A percentile compares a stretch with the other conserved stretches of the same genome.
These are phyloP conservation scores for Cephus cinctus DNA, from an alignment of 1,140 invertebrate species.

Conservation along the genomic window DNA sequence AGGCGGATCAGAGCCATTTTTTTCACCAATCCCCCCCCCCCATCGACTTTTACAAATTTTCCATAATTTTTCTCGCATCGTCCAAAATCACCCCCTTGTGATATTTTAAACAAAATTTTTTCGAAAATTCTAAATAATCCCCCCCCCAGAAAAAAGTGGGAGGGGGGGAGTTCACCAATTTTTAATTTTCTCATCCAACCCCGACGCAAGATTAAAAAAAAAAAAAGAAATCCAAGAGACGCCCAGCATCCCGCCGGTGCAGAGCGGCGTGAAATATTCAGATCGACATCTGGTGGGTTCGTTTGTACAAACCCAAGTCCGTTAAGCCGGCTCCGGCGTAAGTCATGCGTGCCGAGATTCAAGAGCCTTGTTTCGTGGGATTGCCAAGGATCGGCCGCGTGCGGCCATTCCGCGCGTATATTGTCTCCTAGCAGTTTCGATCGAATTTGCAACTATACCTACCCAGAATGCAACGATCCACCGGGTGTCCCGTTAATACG, in stretches of 20 bases:
- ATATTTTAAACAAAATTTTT: too few relatives aligned
- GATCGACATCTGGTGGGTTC: conserved; percentile 51
- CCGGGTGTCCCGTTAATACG: background rate
- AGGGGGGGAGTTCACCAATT: too few relatives aligned
- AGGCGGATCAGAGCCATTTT: conserved; percentile 37
- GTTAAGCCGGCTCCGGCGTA: conserved; percentile 52
- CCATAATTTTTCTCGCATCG: too few relatives aligned
- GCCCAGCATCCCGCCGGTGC: conserved; percentile 16
- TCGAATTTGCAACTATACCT: conserved; percentile 3
- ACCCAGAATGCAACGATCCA: background rate
- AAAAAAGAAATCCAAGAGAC: too few relatives aligned
- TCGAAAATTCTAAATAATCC: too few relatives aligned
- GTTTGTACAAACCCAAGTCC: conserved; percentile 46
- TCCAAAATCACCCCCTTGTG: too few relatives aligned
- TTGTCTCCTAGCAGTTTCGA: too few relatives aligned
- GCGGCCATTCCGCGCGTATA: background rate
- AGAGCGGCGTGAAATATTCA: conserved; percentile 48
- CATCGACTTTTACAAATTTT: background rate
- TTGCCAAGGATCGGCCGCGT: conserved; percentile 29
- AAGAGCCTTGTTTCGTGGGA: conserved; percentile 53
- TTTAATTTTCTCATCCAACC: background rate
- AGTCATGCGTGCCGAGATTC: conserved; percentile 52
- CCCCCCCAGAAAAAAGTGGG: too few relatives aligned
- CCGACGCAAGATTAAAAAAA: too few relatives aligned
- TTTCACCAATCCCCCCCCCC: conserved; percentile 10